Evolutionary conservation across 2,888 invertebrate species (phyloP).

Genomic region (Phoronis australis): DNA sequence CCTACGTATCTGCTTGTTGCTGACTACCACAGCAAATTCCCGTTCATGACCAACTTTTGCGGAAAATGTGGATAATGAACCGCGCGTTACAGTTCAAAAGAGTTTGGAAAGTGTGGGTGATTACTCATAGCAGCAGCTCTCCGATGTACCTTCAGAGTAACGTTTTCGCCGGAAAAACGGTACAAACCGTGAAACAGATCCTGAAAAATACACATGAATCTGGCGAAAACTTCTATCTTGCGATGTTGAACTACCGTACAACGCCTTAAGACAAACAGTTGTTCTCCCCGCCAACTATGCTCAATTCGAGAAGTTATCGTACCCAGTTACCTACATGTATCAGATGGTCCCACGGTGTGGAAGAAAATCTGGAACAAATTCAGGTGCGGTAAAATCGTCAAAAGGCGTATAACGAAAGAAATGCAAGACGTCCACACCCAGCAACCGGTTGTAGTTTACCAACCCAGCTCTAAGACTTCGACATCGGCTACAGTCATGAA

Average conservation of each 20-base stretch:
- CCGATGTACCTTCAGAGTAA: slow-evolving; percentile 4
- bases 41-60: background rate
- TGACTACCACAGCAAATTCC: slow-evolving; percentile 6
- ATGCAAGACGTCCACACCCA: no score
- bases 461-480: no score
- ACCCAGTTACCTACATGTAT: background rate
- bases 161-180: slow-evolving; percentile 5
- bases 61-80: no score
- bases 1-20: no score
- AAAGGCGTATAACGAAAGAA: no score
- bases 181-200: slow-evolving; percentile 3
- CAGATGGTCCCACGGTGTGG: no score
- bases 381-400: no score
- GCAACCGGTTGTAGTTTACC: no score
- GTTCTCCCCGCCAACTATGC: no score
- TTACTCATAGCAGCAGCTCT: slow-evolving; percentile 1
- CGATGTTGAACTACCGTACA: background rate
- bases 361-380: no score
- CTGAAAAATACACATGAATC: slow-evolving; percentile 1
- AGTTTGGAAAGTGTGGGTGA: background rate
- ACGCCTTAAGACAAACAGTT: no score
- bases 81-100: background rate
- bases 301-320: background rate
- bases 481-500: no score
- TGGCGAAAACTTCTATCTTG: background rate